Percentiles rank a stretch among this genome's conserved stretches.
phyloP scores from a whole-genome alignment of 2,888 invertebrate genomes.

The Microchrysa polita region DNA sequence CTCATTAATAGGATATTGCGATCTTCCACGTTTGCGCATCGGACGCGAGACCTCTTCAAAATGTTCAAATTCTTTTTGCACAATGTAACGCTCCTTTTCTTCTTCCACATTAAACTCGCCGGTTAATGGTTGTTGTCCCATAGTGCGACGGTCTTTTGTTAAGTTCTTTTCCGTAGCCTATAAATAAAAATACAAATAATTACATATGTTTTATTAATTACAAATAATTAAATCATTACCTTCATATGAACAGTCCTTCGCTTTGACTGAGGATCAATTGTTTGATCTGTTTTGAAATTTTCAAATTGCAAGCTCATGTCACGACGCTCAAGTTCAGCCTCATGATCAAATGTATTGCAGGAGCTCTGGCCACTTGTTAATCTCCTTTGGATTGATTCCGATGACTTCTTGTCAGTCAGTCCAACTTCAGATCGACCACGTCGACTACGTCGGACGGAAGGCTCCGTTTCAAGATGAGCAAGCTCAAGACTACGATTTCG shows the following conservation, averaged over 20 bases:
- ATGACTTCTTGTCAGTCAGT: not conserved
- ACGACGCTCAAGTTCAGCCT: not conserved
- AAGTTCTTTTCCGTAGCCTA: too few species aligned
- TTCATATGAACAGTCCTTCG: not conserved
- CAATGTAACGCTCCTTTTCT: not conserved
- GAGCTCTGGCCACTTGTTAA: not conserved
- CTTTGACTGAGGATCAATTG: not conserved
- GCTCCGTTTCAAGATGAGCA: not conserved
- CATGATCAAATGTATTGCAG: not conserved
- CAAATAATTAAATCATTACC: too few species aligned
- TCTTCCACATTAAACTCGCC: conserved; percentile 1
- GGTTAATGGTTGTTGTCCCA: not conserved
- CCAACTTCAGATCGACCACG: not conserved
- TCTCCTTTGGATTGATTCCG: not conserved
- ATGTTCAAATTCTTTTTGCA: not conserved
- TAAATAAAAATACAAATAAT: too few species aligned
- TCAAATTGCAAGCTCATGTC: conserved; percentile 7
- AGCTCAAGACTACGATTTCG: not conserved
- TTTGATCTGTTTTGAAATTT: not conserved
- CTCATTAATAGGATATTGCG: not conserved
- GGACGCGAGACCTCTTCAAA: not conserved
- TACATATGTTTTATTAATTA: too few species aligned
- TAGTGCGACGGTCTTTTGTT: not conserved
- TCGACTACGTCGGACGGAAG: not conserved
- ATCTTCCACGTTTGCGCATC: too few species aligned